These are phyloP conservation scores for Sander vitreus DNA, from an alignment of 2,113 vertebrate genomes.

Conservation along the genomic window DNA sequence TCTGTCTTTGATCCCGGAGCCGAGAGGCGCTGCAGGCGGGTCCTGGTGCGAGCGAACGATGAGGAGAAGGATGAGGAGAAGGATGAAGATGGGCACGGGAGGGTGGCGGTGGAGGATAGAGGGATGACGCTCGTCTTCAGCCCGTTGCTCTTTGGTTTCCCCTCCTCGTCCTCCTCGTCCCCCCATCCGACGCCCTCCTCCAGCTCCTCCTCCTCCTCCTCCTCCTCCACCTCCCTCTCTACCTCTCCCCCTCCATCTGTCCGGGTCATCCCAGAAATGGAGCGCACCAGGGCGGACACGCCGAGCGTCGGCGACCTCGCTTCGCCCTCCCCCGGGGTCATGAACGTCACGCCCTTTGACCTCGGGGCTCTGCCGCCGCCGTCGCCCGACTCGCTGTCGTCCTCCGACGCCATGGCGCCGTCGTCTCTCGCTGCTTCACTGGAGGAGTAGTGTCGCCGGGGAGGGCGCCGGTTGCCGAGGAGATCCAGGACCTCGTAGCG, in stretches of 20 bases:
- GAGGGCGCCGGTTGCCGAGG: slow-evolving; percentile 93
- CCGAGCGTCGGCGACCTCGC: slow-evolving; percentile 83
- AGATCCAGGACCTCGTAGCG: slow-evolving; percentile 97
- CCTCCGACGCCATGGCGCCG: slow-evolving; percentile 70
- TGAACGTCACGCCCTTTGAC: slow-evolving; percentile 78
- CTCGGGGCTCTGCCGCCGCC: slow-evolving; percentile 43
- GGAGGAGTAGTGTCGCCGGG: slow-evolving; percentile 92
- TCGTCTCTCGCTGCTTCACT: slow-evolving; percentile 91
- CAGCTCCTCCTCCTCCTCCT: slow-evolving; percentile 44
- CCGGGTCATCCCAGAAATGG: slow-evolving; percentile 86
- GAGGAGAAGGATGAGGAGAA: slow-evolving; percentile 72
- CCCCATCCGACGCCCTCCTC: slow-evolving; percentile 62
- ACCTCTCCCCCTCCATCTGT: slow-evolving; percentile 35
- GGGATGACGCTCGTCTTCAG: slow-evolving; percentile 86
- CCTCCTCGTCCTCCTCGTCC: slow-evolving; percentile 80
- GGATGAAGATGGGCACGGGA: slow-evolving; percentile 78
- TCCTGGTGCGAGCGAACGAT: slow-evolving; percentile 87
- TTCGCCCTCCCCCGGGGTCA: slow-evolving; percentile 79
- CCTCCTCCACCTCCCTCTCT: slow-evolving; percentile 70
- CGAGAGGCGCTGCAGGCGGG: slow-evolving; percentile 86
- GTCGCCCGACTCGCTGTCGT: slow-evolving; percentile 85
- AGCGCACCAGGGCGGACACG: slow-evolving; percentile 90
- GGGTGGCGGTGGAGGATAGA: slow-evolving; percentile 75
- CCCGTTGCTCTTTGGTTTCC: slow-evolving; percentile 93
- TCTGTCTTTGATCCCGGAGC: slow-evolving; percentile 86